Percentiles rank a stretch among this genome's conserved stretches.
These are phyloP conservation scores for Arenaria interpres DNA, from an alignment of 2,113 vertebrate genomes.

Conservation along the genomic window DNA sequence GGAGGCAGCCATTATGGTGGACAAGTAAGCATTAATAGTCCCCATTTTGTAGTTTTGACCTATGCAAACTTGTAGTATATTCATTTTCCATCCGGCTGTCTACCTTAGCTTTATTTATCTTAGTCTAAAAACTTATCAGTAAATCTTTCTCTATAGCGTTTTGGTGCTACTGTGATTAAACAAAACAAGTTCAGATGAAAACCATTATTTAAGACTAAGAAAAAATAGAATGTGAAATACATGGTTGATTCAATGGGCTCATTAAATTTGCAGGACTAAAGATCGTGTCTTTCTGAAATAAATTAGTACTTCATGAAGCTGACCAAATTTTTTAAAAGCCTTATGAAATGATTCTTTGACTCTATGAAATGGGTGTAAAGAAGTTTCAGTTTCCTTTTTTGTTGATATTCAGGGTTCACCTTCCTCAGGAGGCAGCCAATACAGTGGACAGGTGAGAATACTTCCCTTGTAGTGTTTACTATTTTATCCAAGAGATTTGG, in stretches of 20 bases:
- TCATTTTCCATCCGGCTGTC: background rate
- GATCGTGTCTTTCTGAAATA: background rate
- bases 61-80: background rate
- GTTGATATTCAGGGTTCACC: constrained; percentile 5
- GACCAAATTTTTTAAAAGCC: background rate
- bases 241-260: background rate
- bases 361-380: background rate
- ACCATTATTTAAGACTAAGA: background rate
- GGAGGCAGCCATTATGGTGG: constrained; percentile 39
- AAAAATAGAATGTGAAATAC: background rate
- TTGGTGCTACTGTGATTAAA: background rate
- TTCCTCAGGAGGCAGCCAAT: constrained; percentile 17
- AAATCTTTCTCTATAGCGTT: background rate
- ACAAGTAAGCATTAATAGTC: constrained; percentile 40
- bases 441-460: constrained; percentile 44
- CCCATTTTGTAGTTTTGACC: background rate
- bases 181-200: background rate
- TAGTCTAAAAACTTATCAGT: background rate
- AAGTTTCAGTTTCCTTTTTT: background rate
- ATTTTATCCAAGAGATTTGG: background rate
- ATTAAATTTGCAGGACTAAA: background rate
- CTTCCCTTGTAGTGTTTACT: background rate
- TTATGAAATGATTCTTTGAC: background rate
- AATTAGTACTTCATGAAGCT: background rate
- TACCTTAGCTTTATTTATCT: background rate